Conservation (phyloP, 2,888 invertebrate genomes). For the Epirrhoe tristata region DNA sequence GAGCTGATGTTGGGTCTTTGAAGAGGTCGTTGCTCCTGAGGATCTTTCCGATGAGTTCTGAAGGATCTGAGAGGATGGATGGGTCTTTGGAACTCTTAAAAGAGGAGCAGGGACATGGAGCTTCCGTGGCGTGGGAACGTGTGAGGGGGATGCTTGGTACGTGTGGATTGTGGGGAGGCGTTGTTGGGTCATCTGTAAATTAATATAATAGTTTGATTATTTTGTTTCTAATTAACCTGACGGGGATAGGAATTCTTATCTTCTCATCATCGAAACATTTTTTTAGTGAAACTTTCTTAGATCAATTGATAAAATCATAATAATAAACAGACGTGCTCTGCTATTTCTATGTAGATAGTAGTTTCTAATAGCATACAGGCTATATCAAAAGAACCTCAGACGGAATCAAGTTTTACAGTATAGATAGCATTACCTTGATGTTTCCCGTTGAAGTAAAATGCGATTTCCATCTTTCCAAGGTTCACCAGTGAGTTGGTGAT, state of each 20-base stretch:
- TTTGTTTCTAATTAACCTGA: not conserved
- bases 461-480: constrained; percentile 77
- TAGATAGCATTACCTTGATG: constrained; percentile 54
- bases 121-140: constrained; percentile 47
- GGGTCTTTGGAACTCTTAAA: constrained; percentile 53
- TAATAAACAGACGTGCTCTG: too few species aligned
- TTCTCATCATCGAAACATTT: too few species aligned
- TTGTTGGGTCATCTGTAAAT: constrained; percentile 30
- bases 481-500: constrained; percentile 75
- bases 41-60: constrained; percentile 65
- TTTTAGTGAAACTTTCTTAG: too few species aligned
- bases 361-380: too few species aligned
- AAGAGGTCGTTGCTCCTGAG: constrained; percentile 66
- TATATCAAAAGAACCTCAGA: too few species aligned
- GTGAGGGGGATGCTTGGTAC: constrained; percentile 13
- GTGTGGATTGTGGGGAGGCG: constrained; percentile 14
- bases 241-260: too few species aligned
- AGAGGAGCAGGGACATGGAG: constrained; percentile 65
- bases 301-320: too few species aligned
- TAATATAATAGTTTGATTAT: not conserved
- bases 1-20: constrained; percentile 60
- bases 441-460: constrained; percentile 68
- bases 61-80: constrained; percentile 53
- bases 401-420: too few species aligned
- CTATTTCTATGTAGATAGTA: too few species aligned